Percentiles rank a stretch among this genome's conserved stretches.
Evolutionary conservation across 2,888 invertebrate genomes (phyloP).

Genomic region (Lamellibrachia columna): DNA sequence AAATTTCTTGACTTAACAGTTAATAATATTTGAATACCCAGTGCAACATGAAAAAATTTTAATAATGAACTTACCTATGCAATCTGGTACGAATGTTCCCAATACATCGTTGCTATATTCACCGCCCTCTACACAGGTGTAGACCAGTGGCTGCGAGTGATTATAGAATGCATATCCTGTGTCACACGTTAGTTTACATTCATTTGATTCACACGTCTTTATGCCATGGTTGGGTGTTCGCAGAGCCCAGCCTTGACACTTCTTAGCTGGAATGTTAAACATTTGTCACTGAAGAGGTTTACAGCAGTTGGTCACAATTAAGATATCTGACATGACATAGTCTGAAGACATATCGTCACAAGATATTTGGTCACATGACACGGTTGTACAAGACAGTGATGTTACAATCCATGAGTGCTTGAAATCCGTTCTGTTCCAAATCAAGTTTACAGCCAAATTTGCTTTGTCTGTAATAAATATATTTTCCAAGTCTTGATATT

Average conservation of each 20-base stretch:
- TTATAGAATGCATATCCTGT: conserved; percentile 39
- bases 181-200: conserved; percentile 45
- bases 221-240: neutral
- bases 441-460: too few species aligned
- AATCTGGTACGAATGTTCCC: neutral
- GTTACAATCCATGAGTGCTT: too few species aligned
- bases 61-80: neutral
- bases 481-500: too few species aligned
- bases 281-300: neutral
- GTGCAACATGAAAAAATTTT: neutral
- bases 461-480: too few species aligned
- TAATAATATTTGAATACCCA: neutral
- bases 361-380: too few species aligned
- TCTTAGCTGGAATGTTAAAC: neutral
- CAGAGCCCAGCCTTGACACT: neutral
- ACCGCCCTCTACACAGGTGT: neutral
- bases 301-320: neutral
- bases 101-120: neutral
- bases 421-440: too few species aligned
- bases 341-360: neutral
- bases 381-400: too few species aligned
- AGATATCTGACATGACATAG: neutral
- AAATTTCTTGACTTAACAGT: too few species aligned
- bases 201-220: conserved; percentile 23
- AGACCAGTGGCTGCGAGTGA: conserved; percentile 26